phyloP scores from a whole-genome alignment of 2,113 vertebrate genomes.

The Apeltes quadracus region DNA sequence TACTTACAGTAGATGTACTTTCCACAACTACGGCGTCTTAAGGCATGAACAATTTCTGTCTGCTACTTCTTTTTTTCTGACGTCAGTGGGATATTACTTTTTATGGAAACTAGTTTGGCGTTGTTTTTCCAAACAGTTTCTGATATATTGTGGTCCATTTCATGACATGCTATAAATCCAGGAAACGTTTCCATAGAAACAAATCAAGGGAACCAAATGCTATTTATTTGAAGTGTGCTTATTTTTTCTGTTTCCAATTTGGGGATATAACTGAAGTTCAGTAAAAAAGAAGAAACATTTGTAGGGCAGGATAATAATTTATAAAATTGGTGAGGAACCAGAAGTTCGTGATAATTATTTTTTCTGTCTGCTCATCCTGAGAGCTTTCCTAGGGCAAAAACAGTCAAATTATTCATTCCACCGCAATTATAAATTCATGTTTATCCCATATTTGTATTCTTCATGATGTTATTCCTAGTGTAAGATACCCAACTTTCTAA shows the following conservation, averaged over 20 bases:
- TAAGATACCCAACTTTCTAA: conserved; percentile 1
- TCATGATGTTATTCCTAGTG: conserved; percentile 16
- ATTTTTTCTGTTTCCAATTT: conserved; percentile 8
- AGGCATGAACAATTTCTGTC: not conserved
- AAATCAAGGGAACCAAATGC: not conserved
- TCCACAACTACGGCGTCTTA: not conserved
- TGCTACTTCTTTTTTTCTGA: not conserved
- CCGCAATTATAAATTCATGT: conserved; percentile 44
- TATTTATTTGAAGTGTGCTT: not conserved
- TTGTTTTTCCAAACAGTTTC: not conserved
- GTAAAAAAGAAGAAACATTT: conserved; percentile 11
- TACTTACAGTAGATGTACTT: not conserved
- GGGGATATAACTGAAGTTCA: not conserved
- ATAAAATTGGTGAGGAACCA: not conserved
- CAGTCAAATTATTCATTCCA: conserved; percentile 53
- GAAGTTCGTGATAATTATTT: conserved; percentile 42
- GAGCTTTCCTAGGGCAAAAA: conserved; percentile 35
- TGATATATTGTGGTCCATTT: not conserved
- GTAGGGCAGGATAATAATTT: conserved; percentile 19
- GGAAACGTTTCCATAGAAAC: not conserved
- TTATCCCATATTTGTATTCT: conserved; percentile 35
- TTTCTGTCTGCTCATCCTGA: conserved; percentile 17
- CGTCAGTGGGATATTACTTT: not conserved
- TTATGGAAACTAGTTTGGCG: not conserved
- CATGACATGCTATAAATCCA: not conserved